Conservation (phyloP, 2,888 invertebrate genomes). For the Oscheius sp. region DNA sequence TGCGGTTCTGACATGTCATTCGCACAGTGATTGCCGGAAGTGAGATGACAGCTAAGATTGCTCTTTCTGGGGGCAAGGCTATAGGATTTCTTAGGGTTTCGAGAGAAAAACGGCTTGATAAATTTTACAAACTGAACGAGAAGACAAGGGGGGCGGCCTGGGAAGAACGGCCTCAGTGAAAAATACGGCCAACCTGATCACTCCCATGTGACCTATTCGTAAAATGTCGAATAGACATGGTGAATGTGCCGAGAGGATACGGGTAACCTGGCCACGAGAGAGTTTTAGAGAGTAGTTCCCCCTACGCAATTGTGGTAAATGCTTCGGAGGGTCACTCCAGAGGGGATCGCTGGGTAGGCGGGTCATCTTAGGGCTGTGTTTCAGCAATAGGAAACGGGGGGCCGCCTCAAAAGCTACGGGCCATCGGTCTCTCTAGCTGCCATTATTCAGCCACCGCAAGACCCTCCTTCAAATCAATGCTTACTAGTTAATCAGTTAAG, state of each 20-base stretch:
- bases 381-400: slow-evolving; percentile 2
- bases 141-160: slow-evolving; percentile 13
- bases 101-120: too few species aligned
- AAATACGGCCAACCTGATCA: slow-evolving; percentile 11
- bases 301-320: slow-evolving; percentile 14
- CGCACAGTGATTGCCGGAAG: slow-evolving; percentile 31
- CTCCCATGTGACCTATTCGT: slow-evolving; percentile 22
- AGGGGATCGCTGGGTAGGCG: slow-evolving; percentile 24
- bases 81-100: too few species aligned
- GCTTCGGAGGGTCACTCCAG: slow-evolving; percentile 9
- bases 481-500: slow-evolving; percentile 19
- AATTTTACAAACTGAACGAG: too few species aligned
- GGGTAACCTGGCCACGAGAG: background rate
- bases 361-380: slow-evolving; percentile 21
- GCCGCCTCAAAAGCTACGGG: background rate
- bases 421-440: slow-evolving; percentile 8
- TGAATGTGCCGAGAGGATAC: background rate
- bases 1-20: slow-evolving; percentile 23
- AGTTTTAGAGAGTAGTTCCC: background rate
- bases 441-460: slow-evolving; percentile 13
- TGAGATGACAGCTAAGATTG: slow-evolving; percentile 31
- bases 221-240: slow-evolving; percentile 15
- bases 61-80: slow-evolving; percentile 14
- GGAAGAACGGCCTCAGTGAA: slow-evolving; percentile 27
- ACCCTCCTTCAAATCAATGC: background rate